A percentile compares a stretch with the other conserved stretches of the same genome.
These are phyloP conservation scores for Macropis europaea DNA, from an alignment of 2,888 invertebrate species.

Conservation along the genomic window DNA sequence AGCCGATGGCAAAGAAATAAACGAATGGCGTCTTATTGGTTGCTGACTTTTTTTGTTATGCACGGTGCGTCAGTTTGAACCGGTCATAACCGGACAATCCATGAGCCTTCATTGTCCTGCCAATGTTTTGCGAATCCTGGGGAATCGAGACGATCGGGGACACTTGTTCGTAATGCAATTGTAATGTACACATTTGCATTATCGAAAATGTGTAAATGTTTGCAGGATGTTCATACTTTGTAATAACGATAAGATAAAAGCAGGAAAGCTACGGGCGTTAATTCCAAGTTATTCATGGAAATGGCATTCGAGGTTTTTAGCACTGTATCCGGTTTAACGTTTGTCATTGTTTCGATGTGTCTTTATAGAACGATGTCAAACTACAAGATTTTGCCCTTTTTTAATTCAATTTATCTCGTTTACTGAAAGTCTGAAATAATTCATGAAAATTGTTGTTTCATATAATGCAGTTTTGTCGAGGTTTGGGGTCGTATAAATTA, in stretches of 20 bases:
- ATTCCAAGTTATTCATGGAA: not conserved
- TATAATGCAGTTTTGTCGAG: too few species aligned
- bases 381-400: too few species aligned
- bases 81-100: constrained; percentile 68
- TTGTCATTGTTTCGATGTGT: not conserved
- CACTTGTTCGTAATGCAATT: not conserved
- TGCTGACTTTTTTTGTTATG: constrained; percentile 51
- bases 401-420: too few species aligned
- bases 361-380: too few species aligned
- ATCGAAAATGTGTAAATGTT: not conserved
- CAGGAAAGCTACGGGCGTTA: not conserved
- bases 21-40: constrained; percentile 33
- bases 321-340: not conserved
- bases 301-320: not conserved
- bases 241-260: not conserved
- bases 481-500: not conserved
- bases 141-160: not conserved
- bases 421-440: too few species aligned
- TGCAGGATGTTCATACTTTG: not conserved
- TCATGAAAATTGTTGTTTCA: too few species aligned
- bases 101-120: constrained; percentile 28
- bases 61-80: constrained; percentile 59
- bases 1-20: constrained; percentile 8
- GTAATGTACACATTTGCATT: not conserved
- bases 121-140: constrained; percentile 20